Percentiles rank a stretch among this genome's conserved stretches.
These are phyloP conservation scores for Mongoloraphidia duomilia DNA, from an alignment of 2,888 invertebrate species.

Conservation along the genomic window DNA sequence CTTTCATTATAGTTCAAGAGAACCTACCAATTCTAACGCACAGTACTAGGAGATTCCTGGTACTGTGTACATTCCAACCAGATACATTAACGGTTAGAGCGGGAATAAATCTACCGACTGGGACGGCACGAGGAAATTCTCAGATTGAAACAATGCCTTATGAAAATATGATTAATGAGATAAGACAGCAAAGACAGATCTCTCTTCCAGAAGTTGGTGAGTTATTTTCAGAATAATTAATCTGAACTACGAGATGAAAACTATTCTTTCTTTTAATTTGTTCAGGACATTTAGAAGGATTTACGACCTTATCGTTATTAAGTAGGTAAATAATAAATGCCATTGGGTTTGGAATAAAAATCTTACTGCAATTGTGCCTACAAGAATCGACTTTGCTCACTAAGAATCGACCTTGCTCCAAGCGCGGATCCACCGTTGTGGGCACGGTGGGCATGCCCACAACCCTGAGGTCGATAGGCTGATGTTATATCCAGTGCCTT, in stretches of 20 bases:
- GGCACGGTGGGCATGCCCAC: no score
- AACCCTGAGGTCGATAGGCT: no score
- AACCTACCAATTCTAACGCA: slow-evolving; percentile 71
- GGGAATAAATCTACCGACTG: slow-evolving; percentile 53
- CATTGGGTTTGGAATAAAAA: no score
- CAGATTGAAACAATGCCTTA: slow-evolving; percentile 30
- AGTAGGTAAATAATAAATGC: not conserved
- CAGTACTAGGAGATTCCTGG: slow-evolving; percentile 63
- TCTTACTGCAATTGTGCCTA: no score
- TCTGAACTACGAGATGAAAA: slow-evolving; percentile 5
- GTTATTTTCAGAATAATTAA: slow-evolving; percentile 11
- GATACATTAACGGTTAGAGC: slow-evolving; percentile 70
- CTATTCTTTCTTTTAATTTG: not conserved
- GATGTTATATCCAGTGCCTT: no score
- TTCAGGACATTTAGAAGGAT: not conserved
- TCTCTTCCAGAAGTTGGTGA: slow-evolving; percentile 31
- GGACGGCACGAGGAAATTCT: slow-evolving; percentile 31
- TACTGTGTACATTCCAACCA: slow-evolving; percentile 68
- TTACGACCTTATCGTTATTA: not conserved
- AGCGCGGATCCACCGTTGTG: no score
- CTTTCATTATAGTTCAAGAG: slow-evolving; percentile 71
- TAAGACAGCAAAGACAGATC: slow-evolving; percentile 34
- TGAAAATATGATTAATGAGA: slow-evolving; percentile 34
- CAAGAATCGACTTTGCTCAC: no score
- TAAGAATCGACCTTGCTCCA: no score